Percentiles rank a stretch among this genome's conserved stretches.
These are phyloP conservation scores for Pseudoatta argentina DNA, from an alignment of 1,140 invertebrate species.

Conservation along the genomic window DNA sequence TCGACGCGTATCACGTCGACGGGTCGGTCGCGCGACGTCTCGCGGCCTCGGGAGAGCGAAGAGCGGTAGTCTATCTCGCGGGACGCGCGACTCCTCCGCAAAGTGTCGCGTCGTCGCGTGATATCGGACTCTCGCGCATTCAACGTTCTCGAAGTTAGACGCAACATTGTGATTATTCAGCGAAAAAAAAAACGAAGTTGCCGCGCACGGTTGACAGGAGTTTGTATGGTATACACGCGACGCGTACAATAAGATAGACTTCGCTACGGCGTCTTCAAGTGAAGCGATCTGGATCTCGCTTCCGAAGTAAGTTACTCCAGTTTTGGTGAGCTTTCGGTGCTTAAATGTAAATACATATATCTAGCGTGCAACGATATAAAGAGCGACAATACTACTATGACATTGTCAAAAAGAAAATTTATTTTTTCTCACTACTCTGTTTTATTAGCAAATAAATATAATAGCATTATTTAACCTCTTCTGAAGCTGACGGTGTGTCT, in stretches of 20 bases:
- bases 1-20: constrained; percentile 51
- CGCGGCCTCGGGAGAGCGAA: constrained; percentile 44
- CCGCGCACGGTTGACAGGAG: not conserved
- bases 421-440: not conserved
- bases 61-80: constrained; percentile 56
- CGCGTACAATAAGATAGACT: constrained; percentile 1
- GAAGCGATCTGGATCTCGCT: constrained; percentile 23
- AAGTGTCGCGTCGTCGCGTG: constrained; percentile 37
- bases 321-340: not conserved
- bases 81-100: constrained; percentile 55
- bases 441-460: not conserved
- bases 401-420: not conserved
- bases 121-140: constrained; percentile 48
- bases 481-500: too few species aligned
- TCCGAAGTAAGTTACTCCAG: constrained; percentile 12
- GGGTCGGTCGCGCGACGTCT: constrained; percentile 53
- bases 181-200: not conserved
- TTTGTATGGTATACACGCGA: not conserved
- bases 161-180: constrained; percentile 29
- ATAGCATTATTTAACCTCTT: too few species aligned
- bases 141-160: constrained; percentile 58
- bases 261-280: not conserved
- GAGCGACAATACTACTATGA: not conserved
- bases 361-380: too few species aligned
- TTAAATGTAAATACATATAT: not conserved